Evolutionary conservation across 2,888 invertebrate genomes (phyloP), one percentile per base, ranked within the genome.

Genomic region (Drosophila fulvimacula): DNA sequence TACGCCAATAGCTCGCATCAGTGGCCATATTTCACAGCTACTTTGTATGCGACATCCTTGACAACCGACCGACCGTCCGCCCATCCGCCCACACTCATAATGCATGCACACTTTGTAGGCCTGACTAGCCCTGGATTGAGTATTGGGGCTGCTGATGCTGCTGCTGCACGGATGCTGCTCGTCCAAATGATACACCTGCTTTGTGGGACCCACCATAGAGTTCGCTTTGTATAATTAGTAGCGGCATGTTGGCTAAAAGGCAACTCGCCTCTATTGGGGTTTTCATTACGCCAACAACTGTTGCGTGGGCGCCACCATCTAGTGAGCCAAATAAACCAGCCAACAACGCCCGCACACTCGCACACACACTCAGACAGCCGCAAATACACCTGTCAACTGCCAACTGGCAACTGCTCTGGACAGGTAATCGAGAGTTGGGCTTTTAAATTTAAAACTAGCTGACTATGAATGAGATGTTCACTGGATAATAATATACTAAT

Each of bases 251-350:
- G 36, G 36, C 21, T 24, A 51, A 51, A 51, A 34, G 34, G 34
- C 51, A 10, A 5, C 21, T 51, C 10, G 51, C 10, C 34, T 51
- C 32, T 15, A 51, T 21, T 36, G 32, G 34, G 32, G 21, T 0
- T 51, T 36, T 51, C 36, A 51, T 51, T 36, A 51, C 34, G 36
- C 11, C 15, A 36, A 9, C 34, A 51, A 36, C 34, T 51, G 34
- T 36, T 51, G 51, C 51, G 51, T 51, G 51, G 51, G 51, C 51
- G 34, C 32, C 34, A 21, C 15, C 9, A 3, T 15, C 19, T 32
- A 32, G 19, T 36, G 51, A 51, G 51, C 36, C 51, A 51, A 51
- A 51, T 36, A n/a, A 36, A 36, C n/a, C 51, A 15, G 15, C 34
- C 51, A 7, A 36, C 34, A 10, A 36, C 51, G n/a, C 51, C 51